Conservation (phyloP, 2,113 vertebrate genomes). For the Gambusia affinis region DNA sequence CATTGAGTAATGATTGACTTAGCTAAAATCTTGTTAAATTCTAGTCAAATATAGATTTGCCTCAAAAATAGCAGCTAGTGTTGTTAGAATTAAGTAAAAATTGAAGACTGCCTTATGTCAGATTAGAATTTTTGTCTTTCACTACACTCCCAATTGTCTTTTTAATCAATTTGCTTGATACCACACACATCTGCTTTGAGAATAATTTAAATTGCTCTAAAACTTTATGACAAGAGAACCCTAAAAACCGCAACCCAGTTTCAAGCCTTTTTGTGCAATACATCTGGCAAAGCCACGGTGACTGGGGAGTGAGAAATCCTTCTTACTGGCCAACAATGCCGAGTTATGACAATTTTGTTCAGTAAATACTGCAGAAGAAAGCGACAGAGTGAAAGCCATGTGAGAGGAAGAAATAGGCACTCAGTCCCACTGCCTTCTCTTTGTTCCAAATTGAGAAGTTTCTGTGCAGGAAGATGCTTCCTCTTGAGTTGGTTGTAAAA, state of each 20-base stretch:
- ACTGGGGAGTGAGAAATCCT: constrained; percentile 69
- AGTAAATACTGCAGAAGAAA: constrained; percentile 62
- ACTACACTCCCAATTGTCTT: too few relatives aligned
- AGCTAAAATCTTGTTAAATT: background rate
- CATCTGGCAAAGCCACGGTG: constrained; percentile 52
- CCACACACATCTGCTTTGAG: background rate
- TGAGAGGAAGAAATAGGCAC: constrained; percentile 45
- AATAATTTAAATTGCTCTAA: background rate
- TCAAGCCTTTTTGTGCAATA: constrained; percentile 43
- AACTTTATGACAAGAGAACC: constrained; percentile 15
- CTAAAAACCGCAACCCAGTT: constrained; percentile 52
- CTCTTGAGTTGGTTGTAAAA: constrained; percentile 19
- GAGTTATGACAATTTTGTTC: constrained; percentile 62
- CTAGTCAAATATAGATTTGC: background rate
- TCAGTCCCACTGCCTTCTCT: constrained; percentile 45
- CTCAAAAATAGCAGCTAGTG: background rate
- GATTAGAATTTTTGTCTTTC: too few relatives aligned
- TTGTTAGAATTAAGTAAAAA: background rate
- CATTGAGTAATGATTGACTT: background rate
- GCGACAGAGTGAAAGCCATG: constrained; percentile 40
- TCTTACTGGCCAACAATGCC: constrained; percentile 68
- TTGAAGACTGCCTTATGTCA: too few relatives aligned
- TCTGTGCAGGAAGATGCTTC: constrained; percentile 20
- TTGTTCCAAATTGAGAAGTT: constrained; percentile 53
- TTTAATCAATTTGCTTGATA: too few relatives aligned